Evolutionary conservation across 2,113 vertebrate species (phyloP).

Genomic region (Rhinopithecus roxellana): DNA sequence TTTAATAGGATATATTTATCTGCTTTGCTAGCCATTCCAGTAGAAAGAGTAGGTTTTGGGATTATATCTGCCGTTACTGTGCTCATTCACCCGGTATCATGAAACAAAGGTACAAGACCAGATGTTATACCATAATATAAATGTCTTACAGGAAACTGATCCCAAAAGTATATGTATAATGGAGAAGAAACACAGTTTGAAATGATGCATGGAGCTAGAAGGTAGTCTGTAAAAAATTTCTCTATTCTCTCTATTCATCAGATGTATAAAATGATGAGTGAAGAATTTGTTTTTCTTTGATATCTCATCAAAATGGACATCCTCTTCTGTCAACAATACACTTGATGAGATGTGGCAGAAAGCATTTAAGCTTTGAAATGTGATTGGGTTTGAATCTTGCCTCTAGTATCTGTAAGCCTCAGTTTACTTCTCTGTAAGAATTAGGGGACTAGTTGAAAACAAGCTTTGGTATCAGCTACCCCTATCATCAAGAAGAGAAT

Average conservation of each 20-base stretch:
- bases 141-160: not conserved
- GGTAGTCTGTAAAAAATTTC: not conserved
- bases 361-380: not conserved
- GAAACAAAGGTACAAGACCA: not conserved
- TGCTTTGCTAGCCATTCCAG: not conserved
- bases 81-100: not conserved
- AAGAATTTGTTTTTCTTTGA: not conserved
- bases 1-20: not conserved
- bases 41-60: not conserved
- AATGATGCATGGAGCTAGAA: not conserved
- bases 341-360: not conserved
- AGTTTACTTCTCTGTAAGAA: not conserved
- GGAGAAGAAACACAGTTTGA: not conserved
- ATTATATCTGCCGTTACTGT: not conserved
- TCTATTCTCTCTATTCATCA: not conserved
- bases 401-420: not conserved
- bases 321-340: not conserved
- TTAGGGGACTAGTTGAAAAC: not conserved
- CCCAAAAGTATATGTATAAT: not conserved
- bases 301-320: not conserved
- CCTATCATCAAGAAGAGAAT: not conserved
- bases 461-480: not conserved
- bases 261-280: not conserved
- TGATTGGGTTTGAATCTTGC: not conserved
- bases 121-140: not conserved